Evolutionary conservation across 1,140 invertebrate genomes (phyloP).

Genomic region (Cyrtorhinus lividipennis): DNA sequence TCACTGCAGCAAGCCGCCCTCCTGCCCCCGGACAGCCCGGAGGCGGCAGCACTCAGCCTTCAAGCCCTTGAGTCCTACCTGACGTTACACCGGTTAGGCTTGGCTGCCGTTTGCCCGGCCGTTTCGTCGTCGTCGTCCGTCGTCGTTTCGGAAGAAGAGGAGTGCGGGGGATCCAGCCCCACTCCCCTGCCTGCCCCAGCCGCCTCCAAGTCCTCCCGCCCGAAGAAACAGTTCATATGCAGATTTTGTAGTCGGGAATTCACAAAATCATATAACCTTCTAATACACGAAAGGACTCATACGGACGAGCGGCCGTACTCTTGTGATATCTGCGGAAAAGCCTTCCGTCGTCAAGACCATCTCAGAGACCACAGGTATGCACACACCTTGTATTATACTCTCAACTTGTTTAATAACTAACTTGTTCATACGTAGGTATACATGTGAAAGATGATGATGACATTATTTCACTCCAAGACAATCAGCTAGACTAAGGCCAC

Average conservation of each 20-base stretch:
- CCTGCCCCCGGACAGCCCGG: conserved; percentile 57
- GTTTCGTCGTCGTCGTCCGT: conserved; percentile 38
- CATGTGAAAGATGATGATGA: too few species aligned
- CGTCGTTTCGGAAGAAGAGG: conserved; percentile 30
- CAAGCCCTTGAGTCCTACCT: conserved; percentile 70
- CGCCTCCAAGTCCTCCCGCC: conserved; percentile 36
- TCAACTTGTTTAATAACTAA: not conserved
- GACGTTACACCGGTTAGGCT: conserved; percentile 50
- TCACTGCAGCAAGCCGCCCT: conserved; percentile 58
- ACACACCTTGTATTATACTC: not conserved
- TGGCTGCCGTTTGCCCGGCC: conserved; percentile 34
- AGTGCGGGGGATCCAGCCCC: conserved; percentile 23
- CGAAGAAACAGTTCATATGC: conserved; percentile 64
- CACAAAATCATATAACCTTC: conserved; percentile 93
- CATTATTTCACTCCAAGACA: too few species aligned
- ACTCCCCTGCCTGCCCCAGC: conserved; percentile 24
- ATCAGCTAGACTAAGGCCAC: too few species aligned
- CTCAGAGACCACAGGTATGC: conserved; percentile 34
- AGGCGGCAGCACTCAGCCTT: conserved; percentile 60
- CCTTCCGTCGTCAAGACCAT: conserved; percentile 42
- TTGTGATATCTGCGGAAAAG: conserved; percentile 87
- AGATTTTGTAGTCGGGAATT: conserved; percentile 94
- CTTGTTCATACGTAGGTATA: too few species aligned
- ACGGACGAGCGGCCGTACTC: conserved; percentile 96
- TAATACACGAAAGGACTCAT: conserved; percentile 95